These are phyloP conservation scores for Aphodius sticticus DNA, from an alignment of 2,888 invertebrate species.

Conservation along the genomic window DNA sequence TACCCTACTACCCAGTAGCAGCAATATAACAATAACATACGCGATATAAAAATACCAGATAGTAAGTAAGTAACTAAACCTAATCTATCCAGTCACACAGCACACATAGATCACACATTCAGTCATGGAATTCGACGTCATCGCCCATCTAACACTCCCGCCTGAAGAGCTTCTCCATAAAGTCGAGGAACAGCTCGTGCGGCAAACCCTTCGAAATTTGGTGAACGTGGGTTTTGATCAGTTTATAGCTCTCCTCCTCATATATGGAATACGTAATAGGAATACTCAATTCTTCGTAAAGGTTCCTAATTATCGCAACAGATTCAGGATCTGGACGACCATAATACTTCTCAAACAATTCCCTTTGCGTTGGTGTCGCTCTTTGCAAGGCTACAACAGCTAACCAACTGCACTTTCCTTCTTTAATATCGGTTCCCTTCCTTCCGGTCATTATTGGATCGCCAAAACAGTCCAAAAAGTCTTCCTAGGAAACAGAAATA, in stretches of 20 bases:
- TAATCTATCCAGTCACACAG: conserved; percentile 34
- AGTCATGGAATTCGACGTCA: background rate
- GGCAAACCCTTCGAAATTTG: conserved; percentile 84
- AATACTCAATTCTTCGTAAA: conserved; percentile 80
- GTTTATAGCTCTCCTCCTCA: conserved; percentile 86
- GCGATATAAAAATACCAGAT: conserved; percentile 30
- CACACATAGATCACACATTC: conserved; percentile 28
- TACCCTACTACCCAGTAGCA: conserved; percentile 34
- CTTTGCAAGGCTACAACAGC: conserved; percentile 87
- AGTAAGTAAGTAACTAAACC: conserved; percentile 21
- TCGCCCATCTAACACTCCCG: conserved; percentile 59
- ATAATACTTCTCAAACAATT: conserved; percentile 80
- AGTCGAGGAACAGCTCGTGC: conserved; percentile 82
- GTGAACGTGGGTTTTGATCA: conserved; percentile 83
- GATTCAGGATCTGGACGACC: conserved; percentile 72
- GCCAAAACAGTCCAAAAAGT: conserved; percentile 91
- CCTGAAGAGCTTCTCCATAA: conserved; percentile 82
- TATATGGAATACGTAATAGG: conserved; percentile 80
- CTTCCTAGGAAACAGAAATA: conserved; percentile 68
- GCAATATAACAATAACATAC: conserved; percentile 30
- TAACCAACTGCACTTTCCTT: conserved; percentile 97
- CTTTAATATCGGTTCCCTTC: conserved; percentile 89
- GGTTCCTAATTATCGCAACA: conserved; percentile 72
- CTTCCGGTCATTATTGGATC: conserved; percentile 88
- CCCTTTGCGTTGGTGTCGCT: conserved; percentile 73